Percentiles rank a stretch among this genome's conserved stretches.
phyloP scores from a whole-genome alignment of 1,140 invertebrate species.

The Cyphomyrmex costatus region DNA sequence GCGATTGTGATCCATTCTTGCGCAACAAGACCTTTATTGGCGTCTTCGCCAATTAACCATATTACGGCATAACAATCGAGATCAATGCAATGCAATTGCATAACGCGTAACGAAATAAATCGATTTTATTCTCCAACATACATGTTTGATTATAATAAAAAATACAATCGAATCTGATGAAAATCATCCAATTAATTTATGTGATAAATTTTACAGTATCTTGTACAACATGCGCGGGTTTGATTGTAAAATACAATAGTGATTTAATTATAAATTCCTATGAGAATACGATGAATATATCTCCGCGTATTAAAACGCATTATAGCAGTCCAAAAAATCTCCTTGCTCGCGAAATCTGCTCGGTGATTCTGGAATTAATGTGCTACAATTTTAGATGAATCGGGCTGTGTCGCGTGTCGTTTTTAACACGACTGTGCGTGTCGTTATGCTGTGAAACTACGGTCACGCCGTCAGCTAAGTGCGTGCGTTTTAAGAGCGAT shows the following conservation, averaged over 20 bases:
- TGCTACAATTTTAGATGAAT: slow-evolving; percentile 51
- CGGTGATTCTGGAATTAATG: slow-evolving; percentile 31
- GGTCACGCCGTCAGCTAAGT: neutral
- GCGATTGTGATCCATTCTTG: slow-evolving; percentile 33
- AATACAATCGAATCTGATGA: neutral
- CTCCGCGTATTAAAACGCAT: neutral
- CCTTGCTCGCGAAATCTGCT: neutral
- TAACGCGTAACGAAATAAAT: slow-evolving; percentile 36
- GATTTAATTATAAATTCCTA: neutral
- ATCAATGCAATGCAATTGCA: slow-evolving; percentile 15
- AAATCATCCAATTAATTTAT: neutral
- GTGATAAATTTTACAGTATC: neutral
- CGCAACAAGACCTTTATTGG: slow-evolving; percentile 30
- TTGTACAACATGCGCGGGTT: neutral
- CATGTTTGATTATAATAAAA: neutral
- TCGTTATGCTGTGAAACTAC: neutral
- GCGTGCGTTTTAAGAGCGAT: neutral
- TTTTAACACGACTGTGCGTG: slow-evolving; percentile 6
- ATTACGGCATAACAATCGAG: slow-evolving; percentile 1
- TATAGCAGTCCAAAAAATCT: neutral
- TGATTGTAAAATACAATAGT: neutral
- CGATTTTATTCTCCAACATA: neutral
- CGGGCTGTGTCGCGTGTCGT: neutral
- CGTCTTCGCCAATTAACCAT: slow-evolving; percentile 30
- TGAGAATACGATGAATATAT: neutral